Evolutionary conservation across 2,113 vertebrate species (phyloP), one percentile per base, ranked within the genome.

Genomic region (Osmerus mordax): DNA sequence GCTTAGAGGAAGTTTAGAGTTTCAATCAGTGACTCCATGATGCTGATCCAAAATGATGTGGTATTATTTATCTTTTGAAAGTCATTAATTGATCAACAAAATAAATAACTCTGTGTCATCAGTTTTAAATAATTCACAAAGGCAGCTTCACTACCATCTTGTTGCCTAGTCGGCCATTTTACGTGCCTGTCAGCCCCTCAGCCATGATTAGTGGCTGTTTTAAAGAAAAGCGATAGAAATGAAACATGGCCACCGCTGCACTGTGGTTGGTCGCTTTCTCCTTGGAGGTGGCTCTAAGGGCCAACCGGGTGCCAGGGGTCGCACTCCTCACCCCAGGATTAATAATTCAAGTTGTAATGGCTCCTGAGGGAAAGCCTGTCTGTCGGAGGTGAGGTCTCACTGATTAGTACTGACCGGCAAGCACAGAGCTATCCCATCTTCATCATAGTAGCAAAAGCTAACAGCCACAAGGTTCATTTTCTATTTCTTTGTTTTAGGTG

Each of bases 201-300:
- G 15, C 21, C 36, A 23, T 86, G 80, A 85, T 81, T 76, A 75
- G 74, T 76, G 67, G 67, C 62, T 21, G 59, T 25, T 69, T 73
- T 86, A 83, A 87, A 78, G 55, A 66, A 74, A 76, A 2, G 52
- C 7, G 69, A 80, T 72, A 63, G 80, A 84, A 81, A 74, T 71
- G 72, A 56, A 78, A 74, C 70, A 21, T 80, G 47, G 66, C 67
- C 29, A 19, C 77, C 58, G 51, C 59, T 59, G 28, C 82, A 73
- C 75, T 84, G 84, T 76, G 87, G 82, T 90, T 84, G 84, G 85
- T 88, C 83, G 15, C 78, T 79, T 82, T 84, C 81, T 87, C 4
- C 59, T 73, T 68, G 69, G 58, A 1, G 55, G 67, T 63, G 69
- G 56, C 58, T 75, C 69, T 80, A 74, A 85, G 75, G 76, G 76